Percentiles rank a stretch among this genome's conserved stretches.
Evolutionary conservation across 2,113 vertebrate genomes (phyloP).

Genomic region (Piprites chloris): DNA sequence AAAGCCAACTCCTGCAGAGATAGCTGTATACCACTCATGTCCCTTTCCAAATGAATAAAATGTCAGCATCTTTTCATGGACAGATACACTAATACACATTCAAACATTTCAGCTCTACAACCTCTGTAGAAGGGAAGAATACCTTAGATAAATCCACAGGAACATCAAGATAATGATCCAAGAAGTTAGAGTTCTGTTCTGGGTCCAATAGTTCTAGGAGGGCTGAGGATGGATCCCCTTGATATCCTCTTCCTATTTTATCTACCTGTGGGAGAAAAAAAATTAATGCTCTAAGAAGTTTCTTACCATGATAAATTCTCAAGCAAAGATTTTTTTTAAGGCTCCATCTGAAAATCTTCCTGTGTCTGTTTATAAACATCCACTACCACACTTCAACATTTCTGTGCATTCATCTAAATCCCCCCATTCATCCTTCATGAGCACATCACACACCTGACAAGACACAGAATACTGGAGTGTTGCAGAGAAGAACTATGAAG

Average conservation of each 20-base stretch:
- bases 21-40: background rate
- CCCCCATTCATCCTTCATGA: background rate
- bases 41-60: background rate
- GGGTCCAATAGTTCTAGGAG: constrained; percentile 93
- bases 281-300: background rate
- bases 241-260: constrained; percentile 97
- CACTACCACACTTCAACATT: background rate
- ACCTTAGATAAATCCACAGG: constrained; percentile 97
- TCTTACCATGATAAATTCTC: background rate
- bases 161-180: constrained; percentile 97
- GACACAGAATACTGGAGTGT: background rate
- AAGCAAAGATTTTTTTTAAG: background rate
- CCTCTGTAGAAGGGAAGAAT: background rate
- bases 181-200: constrained; percentile 95
- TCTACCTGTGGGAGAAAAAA: constrained; percentile 81
- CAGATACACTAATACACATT: background rate
- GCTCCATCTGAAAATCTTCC: background rate
- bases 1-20: background rate
- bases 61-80: background rate
- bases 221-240: constrained; percentile 94
- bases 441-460: background rate
- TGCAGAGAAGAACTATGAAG: background rate
- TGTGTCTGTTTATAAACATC: background rate
- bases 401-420: background rate
- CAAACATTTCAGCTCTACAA: background rate